A percentile compares a stretch with the other conserved stretches of the same genome.
These are phyloP conservation scores for Noctua janthina DNA, from an alignment of 2,888 invertebrate species.

Conservation along the genomic window DNA sequence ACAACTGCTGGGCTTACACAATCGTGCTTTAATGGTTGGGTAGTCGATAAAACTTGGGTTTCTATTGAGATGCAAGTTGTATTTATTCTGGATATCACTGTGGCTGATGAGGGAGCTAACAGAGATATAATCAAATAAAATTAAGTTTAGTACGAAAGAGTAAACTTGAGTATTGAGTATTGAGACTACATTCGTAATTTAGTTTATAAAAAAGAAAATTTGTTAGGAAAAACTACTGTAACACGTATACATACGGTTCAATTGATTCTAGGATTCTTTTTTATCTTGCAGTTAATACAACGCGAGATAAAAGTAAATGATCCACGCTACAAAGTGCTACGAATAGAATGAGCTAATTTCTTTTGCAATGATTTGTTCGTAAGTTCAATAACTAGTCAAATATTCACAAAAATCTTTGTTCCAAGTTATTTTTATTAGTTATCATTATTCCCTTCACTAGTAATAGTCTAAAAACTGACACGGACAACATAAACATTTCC, in stretches of 20 bases:
- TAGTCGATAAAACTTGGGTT: not conserved
- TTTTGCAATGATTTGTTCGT: not conserved
- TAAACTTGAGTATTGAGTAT: too few relatives aligned
- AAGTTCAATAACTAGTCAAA: not conserved
- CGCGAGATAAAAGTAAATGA: not conserved
- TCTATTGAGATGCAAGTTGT: not conserved
- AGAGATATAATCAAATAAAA: not conserved
- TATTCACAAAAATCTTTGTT: not conserved
- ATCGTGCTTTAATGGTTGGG: constrained; percentile 27
- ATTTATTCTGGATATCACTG: not conserved
- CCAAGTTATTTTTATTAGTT: not conserved
- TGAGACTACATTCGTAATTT: not conserved
- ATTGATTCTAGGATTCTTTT: not conserved
- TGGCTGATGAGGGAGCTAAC: not conserved
- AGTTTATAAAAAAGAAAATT: not conserved
- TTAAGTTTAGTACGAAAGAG: not conserved
- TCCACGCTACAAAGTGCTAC: not conserved
- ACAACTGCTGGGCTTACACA: constrained; percentile 47
- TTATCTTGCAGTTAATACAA: not conserved
- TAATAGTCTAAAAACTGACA: constrained; percentile 30
- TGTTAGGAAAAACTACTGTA: not conserved
- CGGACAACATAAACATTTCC: constrained; percentile 57
- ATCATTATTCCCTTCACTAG: not conserved
- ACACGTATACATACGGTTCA: not conserved
- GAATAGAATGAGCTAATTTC: constrained; percentile 3